These are phyloP conservation scores for Monoplex corrugatus DNA, from an alignment of 2,888 invertebrate species.

Conservation along the genomic window DNA sequence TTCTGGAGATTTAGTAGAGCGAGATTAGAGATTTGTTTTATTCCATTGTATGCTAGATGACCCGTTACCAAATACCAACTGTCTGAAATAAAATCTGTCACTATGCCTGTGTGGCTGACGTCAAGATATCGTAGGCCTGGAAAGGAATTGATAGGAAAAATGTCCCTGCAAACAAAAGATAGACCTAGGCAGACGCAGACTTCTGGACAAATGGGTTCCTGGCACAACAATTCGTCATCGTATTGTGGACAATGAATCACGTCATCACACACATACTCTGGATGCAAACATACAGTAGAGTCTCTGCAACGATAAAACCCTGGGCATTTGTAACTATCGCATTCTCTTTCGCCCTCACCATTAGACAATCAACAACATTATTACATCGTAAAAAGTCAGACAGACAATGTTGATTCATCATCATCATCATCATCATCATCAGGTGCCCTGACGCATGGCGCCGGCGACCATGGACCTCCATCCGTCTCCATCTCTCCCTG, in stretches of 20 bases:
- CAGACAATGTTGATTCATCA: neutral
- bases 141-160: neutral
- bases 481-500: no score
- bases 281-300: neutral
- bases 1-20: constrained; percentile 16
- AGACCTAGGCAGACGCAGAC: constrained; percentile 10
- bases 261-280: constrained; percentile 8
- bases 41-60: neutral
- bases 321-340: neutral
- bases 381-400: constrained; percentile 22
- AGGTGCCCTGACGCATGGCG: no score
- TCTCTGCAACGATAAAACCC: constrained; percentile 30
- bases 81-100: neutral
- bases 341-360: neutral
- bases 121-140: neutral
- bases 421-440: no score
- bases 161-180: neutral
- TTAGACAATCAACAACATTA: neutral
- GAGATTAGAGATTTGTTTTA: neutral
- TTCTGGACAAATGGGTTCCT: constrained; percentile 6
- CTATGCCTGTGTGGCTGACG: neutral
- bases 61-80: neutral
- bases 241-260: neutral
- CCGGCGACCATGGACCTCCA: no score
- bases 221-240: constrained; percentile 25